These are phyloP conservation scores for Zygogramma bicolorata DNA, from an alignment of 2,888 invertebrate genomes.

Conservation along the genomic window DNA sequence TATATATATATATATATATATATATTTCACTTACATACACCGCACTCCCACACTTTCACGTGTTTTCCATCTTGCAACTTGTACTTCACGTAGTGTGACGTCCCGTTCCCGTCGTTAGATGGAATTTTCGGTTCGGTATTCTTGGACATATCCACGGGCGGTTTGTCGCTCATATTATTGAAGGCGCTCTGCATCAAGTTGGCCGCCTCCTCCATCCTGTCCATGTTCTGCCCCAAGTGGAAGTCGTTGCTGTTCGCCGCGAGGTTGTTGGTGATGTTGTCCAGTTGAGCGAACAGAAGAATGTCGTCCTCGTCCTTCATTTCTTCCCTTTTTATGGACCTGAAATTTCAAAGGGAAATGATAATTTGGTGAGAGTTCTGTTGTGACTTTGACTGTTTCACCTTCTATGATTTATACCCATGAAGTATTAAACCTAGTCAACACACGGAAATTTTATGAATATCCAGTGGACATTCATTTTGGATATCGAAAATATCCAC, in stretches of 20 bases:
- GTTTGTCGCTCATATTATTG: constrained; percentile 25
- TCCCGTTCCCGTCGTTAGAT: constrained; percentile 15
- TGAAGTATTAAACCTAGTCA: too few relatives aligned
- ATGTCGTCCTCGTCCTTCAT: constrained; percentile 56
- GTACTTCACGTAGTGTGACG: constrained; percentile 76
- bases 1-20: background rate
- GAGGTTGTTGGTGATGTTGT: constrained; percentile 44
- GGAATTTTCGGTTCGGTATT: constrained; percentile 13
- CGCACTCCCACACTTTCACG: constrained; percentile 80
- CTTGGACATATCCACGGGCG: constrained; percentile 27
- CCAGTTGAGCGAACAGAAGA: constrained; percentile 55
- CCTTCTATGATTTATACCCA: too few relatives aligned
- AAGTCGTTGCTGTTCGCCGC: constrained; percentile 35
- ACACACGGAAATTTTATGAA: too few relatives aligned
- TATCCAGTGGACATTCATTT: too few relatives aligned
- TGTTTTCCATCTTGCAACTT: constrained; percentile 77
- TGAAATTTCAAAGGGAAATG: constrained; percentile 20
- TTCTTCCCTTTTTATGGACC: constrained; percentile 55
- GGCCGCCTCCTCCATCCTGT: constrained; percentile 12
- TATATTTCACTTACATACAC: constrained; percentile 73
- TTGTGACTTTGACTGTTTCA: too few relatives aligned
- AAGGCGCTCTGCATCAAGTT: background rate
- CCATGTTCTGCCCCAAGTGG: constrained; percentile 40
- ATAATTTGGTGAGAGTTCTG: too few relatives aligned
- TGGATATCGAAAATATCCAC: too few relatives aligned